Evolutionary conservation across 64 coral and sea anemone genomes (phyloP).

Genomic region (Catalaphyllia jardinei): DNA sequence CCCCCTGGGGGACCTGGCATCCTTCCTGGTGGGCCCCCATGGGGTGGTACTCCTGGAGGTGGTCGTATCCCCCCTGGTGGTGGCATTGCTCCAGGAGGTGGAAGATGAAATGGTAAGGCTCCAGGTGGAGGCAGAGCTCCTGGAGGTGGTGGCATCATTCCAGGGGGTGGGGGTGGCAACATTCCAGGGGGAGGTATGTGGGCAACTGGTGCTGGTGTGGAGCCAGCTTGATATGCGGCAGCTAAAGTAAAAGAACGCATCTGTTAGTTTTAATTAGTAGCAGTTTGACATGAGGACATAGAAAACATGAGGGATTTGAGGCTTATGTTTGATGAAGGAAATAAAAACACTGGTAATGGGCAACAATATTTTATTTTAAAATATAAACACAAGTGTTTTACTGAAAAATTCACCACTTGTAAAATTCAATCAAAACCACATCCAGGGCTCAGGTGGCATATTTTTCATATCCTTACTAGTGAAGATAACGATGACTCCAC

Average conservation of each 20-base stretch:
- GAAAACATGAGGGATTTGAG: background rate
- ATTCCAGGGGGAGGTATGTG: slow-evolving; percentile 72
- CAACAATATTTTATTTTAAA: no score
- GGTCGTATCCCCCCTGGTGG: slow-evolving; percentile 63
- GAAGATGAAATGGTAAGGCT: slow-evolving; percentile 77
- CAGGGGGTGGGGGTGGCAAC: slow-evolving; percentile 83
- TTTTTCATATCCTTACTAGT: no score
- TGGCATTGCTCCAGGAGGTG: slow-evolving; percentile 87
- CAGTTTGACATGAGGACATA: background rate
- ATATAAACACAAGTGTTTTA: no score
- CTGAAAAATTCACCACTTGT: no score
- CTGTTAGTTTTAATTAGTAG: background rate
- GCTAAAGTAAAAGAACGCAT: slow-evolving; percentile 30
- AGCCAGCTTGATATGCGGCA: slow-evolving; percentile 80
- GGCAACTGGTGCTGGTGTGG: slow-evolving; percentile 33
- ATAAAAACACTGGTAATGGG: no score
- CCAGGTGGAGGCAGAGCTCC: slow-evolving; percentile 83
- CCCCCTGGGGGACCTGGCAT: slow-evolving; percentile 36
- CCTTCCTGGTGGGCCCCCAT: slow-evolving; percentile 36
- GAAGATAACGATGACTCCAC: no score
- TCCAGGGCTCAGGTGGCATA: no score
- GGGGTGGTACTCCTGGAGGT: slow-evolving; percentile 54
- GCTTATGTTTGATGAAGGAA: no score
- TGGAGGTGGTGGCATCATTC: slow-evolving; percentile 88
- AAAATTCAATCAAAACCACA: no score